These are phyloP conservation scores for Mormyrus hasselquistii DNA, from an alignment of 2,797 vertebrate species.

Conservation along the genomic window DNA sequence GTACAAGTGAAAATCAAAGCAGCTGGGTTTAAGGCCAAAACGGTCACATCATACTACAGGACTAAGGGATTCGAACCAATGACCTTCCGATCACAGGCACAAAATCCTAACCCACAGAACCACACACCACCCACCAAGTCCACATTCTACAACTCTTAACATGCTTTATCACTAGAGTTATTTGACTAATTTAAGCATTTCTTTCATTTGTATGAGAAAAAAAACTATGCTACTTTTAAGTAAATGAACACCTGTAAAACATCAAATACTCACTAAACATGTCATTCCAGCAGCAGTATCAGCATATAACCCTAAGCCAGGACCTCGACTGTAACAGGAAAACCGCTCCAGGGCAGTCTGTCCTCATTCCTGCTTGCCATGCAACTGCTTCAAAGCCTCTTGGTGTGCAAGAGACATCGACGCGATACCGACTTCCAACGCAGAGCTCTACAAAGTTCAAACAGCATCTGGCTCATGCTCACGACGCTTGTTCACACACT, in stretches of 20 bases:
- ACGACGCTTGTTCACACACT: constrained; percentile 38
- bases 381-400: background rate
- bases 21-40: background rate
- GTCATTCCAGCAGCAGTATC: background rate
- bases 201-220: background rate
- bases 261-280: background rate
- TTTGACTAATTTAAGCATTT: background rate
- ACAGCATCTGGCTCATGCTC: background rate
- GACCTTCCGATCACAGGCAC: background rate
- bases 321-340: background rate
- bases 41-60: background rate
- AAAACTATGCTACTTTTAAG: background rate
- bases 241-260: background rate
- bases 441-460: background rate
- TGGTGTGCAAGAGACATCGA: background rate
- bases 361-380: background rate
- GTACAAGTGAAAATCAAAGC: background rate
- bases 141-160: background rate
- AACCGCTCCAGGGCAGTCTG: background rate
- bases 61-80: background rate
- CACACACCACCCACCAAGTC: background rate
- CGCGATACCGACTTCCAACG: background rate
- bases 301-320: background rate
- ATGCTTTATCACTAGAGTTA: background rate
- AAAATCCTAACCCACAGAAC: background rate